Base-by-base conservation (phyloP, 2,797 vertebrate species). In the Mareca strepera region DNA sequence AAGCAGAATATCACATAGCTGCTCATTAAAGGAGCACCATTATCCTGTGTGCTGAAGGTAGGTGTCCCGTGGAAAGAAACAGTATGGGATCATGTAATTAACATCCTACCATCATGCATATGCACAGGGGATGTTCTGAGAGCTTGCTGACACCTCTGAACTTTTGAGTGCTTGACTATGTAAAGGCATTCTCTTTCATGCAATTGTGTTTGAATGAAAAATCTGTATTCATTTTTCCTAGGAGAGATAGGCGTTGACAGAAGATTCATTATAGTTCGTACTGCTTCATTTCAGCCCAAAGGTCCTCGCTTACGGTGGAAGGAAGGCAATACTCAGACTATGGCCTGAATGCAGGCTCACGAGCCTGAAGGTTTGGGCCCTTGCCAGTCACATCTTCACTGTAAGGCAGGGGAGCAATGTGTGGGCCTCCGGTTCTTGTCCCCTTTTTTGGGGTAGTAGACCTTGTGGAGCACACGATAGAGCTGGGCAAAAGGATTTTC, bases 391-490 rank as follows among this genome's bases (percentile, higher is more conserved):
- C 7, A 13, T 22, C 60, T 35, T 39, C 22, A 8, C 10, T 12
- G 7, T 4, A 48, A 41, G 26, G 60, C 21, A 16, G 13, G 37
- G 41, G 31, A 77, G 31, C 26, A 85, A n/a, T 52, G 8, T 43
- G 17, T 3, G 6, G 53, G 21, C n/a, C 29, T 64, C 55, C 35
- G n/a, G 53, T 3, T 72, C 80, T 26, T 28, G 4, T 18, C 2
- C 20, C 9, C 8, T 64, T 15, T 12, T 53, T 44, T 4, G 12
- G 63, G 31, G 41, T 9, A 17, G 29, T 18, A 75, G 68, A 70
- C 3, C 17, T 67, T 4, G 28, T n/a, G 43, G 63, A 72, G 33
- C 4, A 12, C 29, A 7, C 0, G 18, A 5, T 0, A 0, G 29
- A 60, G 21, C 25, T 82, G 21, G 26, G 33, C 14, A 43, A 73